Conservation (phyloP, 1,140 invertebrate species). For the Maniola jurtina region DNA sequence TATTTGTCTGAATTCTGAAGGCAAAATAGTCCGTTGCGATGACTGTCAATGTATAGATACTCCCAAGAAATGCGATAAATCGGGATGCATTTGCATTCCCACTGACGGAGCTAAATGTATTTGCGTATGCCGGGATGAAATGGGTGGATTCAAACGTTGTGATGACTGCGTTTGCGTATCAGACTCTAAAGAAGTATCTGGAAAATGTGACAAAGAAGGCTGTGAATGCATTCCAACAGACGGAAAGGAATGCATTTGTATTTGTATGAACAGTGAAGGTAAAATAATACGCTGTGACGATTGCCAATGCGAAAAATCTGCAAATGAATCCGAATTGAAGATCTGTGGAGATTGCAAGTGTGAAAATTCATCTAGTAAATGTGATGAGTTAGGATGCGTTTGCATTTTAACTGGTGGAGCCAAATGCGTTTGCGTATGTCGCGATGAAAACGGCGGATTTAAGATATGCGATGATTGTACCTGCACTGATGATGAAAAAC, state of each 20-base stretch:
- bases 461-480: constrained; percentile 1
- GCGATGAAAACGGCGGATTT: constrained; percentile 11
- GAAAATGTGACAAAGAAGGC: constrained; percentile 12
- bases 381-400: not conserved
- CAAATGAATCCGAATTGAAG: too few relatives aligned
- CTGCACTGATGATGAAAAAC: not conserved
- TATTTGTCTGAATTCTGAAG: constrained; percentile 2
- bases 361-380: not conserved
- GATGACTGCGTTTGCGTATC: constrained; percentile 30
- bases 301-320: not conserved
- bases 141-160: constrained; percentile 25
- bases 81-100: constrained; percentile 34
- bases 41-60: constrained; percentile 7
- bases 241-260: not conserved
- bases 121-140: constrained; percentile 33
- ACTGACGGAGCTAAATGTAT: constrained; percentile 35
- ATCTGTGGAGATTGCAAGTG: constrained; percentile 8
- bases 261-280: not conserved
- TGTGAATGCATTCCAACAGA: constrained; percentile 15
- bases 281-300: constrained; percentile 3
- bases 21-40: constrained; percentile 5
- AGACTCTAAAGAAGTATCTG: not conserved
- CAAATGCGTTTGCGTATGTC: constrained; percentile 1
- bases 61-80: constrained; percentile 4
- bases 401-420: constrained; percentile 5